phyloP scores from a whole-genome alignment of 2,113 vertebrate species.

The Planiliza haematocheilus region DNA sequence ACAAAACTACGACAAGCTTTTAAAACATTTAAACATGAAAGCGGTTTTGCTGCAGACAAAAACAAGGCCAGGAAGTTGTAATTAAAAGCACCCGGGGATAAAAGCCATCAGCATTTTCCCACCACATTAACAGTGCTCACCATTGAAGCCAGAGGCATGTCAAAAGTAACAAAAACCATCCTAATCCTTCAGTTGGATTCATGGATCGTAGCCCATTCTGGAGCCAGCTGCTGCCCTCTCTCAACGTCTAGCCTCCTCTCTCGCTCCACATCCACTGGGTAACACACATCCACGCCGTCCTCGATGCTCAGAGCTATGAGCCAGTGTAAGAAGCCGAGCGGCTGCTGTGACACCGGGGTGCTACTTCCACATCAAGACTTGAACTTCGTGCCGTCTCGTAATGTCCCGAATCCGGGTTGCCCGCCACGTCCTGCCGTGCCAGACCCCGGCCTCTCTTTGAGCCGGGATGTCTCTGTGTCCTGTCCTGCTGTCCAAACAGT shows the following conservation, averaged over 20 bases:
- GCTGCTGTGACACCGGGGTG: neutral
- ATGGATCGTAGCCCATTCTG: conserved; percentile 67
- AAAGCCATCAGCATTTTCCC: conserved; percentile 36
- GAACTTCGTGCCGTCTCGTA: conserved; percentile 10
- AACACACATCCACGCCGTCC: conserved; percentile 23
- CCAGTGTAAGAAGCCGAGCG: neutral
- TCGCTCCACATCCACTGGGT: conserved; percentile 6
- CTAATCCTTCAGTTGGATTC: conserved; percentile 74
- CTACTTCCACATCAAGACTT: conserved; percentile 3
- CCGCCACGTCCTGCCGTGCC: conserved; percentile 18
- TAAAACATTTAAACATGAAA: neutral
- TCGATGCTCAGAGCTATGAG: neutral
- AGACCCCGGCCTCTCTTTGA: conserved; percentile 47
- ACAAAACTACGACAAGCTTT: neutral
- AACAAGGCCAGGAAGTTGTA: conserved; percentile 14
- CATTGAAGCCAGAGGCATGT: conserved; percentile 83
- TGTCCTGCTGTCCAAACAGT: conserved; percentile 53
- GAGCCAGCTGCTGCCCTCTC: conserved; percentile 67
- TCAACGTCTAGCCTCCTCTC: conserved; percentile 43
- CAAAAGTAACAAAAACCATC: conserved; percentile 84
- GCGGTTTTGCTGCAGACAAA: too few relatives aligned
- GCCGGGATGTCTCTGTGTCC: conserved; percentile 33
- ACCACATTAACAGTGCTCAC: conserved; percentile 74
- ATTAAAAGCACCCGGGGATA: conserved; percentile 27
- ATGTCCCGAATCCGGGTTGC: conserved; percentile 30